Base-by-base conservation (phyloP, 1,140 invertebrate species). In the Phymastichus coffea region DNA sequence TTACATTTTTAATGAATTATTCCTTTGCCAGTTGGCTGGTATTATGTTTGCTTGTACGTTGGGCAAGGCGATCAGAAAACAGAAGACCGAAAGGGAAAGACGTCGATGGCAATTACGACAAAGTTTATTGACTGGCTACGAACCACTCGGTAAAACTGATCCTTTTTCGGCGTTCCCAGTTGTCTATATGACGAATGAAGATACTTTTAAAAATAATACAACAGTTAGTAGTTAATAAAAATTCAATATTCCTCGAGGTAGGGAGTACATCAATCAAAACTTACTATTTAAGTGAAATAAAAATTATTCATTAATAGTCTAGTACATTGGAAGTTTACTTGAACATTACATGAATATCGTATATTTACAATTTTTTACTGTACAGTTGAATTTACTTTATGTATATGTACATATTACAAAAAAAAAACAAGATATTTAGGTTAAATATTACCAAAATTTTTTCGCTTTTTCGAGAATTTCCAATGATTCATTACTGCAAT, bases 1-100 rank as follows among this genome's bases (percentile, higher is more conserved):
- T 53, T 38, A 19, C 40, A 20, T 7, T 43, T 7, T 43, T 43
- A 43, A 43, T 37, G 3, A 37, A 14, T 14, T 37, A 44, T 40
- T 26, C 23, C 38, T 49, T 63, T 65, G 43, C 22, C 81, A 95
- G 90, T 73, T 94, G 37, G 83, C 94, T 65, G 93, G 93, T 48
- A 88, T 95, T 17, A 83, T 93, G 55, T 94, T 93, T 68, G 90
- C 93, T 3, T 90, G 90, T 72, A 90, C 91, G 77, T 76, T 96
- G 70, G 92, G 89, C 43, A 87, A 86, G 66, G 86, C 90, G 0
- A 88, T 96, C 66, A 86, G 91, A 61, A 87, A 87, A 66, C 87
- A 93, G 62, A 91, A 91, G 70, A 86, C 84, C 1, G 85, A 89
- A 63, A 83, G 86, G 38, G 86, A 87, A 65, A 83, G 84, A 46